Evolutionary conservation across 2,113 vertebrate species (phyloP).

Genomic region (Pholis gunnellus): DNA sequence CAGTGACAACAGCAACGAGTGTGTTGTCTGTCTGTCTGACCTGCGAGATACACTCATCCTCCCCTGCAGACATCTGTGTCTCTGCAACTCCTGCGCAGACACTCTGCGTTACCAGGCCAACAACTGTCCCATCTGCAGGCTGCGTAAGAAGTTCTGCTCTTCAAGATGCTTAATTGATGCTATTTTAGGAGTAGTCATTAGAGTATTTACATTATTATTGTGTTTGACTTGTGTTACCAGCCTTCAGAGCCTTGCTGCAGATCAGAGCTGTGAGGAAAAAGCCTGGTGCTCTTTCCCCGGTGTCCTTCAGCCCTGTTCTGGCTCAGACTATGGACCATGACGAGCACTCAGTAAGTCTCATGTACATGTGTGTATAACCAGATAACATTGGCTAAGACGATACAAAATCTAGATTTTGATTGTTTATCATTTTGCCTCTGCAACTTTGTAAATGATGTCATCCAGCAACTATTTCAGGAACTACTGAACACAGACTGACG

Average conservation of each 20-base stretch:
- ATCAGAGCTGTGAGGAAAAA: conserved; percentile 98
- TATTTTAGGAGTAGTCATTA: background rate
- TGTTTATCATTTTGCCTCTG: background rate
- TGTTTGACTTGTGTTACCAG: conserved; percentile 73
- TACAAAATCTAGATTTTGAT: background rate
- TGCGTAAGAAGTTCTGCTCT: conserved; percentile 85
- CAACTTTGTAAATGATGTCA: background rate
- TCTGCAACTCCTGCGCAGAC: conserved; percentile 95
- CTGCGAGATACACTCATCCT: conserved; percentile 95
- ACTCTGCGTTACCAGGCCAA: conserved; percentile 97
- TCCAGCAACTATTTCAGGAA: background rate
- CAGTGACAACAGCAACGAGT: conserved; percentile 98
- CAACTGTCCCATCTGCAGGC: conserved; percentile 97
- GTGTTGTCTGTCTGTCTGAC: conserved; percentile 96
- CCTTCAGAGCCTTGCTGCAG: conserved; percentile 97
- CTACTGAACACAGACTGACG: background rate
- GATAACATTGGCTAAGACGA: background rate
- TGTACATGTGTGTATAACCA: background rate
- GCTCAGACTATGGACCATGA: conserved; percentile 97
- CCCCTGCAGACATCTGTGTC: conserved; percentile 95
- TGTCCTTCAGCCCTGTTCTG: conserved; percentile 97
- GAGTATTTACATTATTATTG: background rate
- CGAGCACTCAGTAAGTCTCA: conserved; percentile 91
- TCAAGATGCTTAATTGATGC: background rate
- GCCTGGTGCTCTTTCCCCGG: conserved; percentile 92